Conservation (phyloP, 2,888 invertebrate species). For the Artemia sinica region DNA sequence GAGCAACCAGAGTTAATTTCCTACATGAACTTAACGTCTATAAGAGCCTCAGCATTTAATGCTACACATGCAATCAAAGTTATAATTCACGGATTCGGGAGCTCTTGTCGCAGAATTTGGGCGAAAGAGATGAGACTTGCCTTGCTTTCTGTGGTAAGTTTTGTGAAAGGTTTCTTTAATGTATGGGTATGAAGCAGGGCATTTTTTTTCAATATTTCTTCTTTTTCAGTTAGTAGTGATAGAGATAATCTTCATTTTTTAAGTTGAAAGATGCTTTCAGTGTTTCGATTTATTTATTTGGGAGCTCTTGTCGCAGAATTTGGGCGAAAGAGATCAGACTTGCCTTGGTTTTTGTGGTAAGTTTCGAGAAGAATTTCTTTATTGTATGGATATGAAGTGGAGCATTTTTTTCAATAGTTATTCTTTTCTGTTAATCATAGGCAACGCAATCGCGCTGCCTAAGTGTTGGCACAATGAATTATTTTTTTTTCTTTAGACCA, state of each 20-base stretch:
- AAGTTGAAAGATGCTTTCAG: not conserved
- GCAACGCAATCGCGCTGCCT: no score
- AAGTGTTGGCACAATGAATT: no score
- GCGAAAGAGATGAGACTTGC: conserved; percentile 82
- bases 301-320: no score
- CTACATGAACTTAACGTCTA: conserved; percentile 51
- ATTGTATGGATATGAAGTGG: no score
- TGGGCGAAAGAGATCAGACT: no score
- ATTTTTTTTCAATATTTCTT: conserved; percentile 22
- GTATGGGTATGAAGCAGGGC: no score
- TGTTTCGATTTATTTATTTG: no score
- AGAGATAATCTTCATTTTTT: not conserved
- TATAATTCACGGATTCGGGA: conserved; percentile 83
- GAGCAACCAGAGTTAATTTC: conserved; percentile 38
- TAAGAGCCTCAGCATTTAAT: conserved; percentile 48
- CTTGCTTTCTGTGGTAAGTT: conserved; percentile 62
- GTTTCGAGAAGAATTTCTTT: no score
- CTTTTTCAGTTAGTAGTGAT: not conserved
- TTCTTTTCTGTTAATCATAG: no score
- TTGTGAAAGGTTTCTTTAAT: no score
- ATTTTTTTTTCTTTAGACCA: no score
- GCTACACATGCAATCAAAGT: conserved; percentile 46
- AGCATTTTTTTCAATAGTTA: not conserved
- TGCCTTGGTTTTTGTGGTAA: no score
- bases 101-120: conserved; percentile 79